Percentiles rank a stretch among this genome's conserved stretches.
phyloP scores from a whole-genome alignment of 2,113 vertebrate species.

The Atlantisia rogersi region DNA sequence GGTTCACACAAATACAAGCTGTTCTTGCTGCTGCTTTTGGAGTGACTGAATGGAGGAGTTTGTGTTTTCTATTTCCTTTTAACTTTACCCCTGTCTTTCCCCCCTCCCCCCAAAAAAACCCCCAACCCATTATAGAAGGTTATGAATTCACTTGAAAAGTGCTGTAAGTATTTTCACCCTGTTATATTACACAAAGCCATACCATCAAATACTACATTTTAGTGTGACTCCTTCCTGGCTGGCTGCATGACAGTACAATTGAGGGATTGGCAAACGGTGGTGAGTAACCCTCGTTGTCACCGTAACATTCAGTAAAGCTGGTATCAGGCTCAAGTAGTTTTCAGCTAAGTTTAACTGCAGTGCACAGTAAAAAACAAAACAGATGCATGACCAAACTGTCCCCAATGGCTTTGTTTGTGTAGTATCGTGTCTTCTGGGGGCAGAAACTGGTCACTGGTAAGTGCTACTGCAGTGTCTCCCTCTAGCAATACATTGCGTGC shows the following conservation, averaged over 20 bases:
- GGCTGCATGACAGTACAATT: not conserved
- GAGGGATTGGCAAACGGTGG: not conserved
- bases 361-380: not conserved
- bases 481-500: not conserved
- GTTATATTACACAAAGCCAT: not conserved
- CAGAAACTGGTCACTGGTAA: not conserved
- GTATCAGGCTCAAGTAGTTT: not conserved
- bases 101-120: fast-evolving
- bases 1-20: not conserved
- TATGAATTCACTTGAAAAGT: not conserved
- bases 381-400: not conserved
- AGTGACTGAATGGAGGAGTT: not conserved
- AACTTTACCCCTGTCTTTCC: not conserved
- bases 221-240: not conserved
- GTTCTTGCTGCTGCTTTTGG: not conserved
- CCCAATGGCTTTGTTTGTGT: not conserved
- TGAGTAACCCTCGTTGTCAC: not conserved
- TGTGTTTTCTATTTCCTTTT: constrained; percentile 7
- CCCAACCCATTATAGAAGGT: not conserved
- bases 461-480: not conserved
- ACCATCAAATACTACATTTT: not conserved
- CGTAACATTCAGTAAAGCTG: not conserved
- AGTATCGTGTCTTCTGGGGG: not conserved
- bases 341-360: not conserved
- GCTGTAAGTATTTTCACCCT: not conserved